Evolutionary conservation across 1,140 invertebrate genomes (phyloP), one percentile per base, ranked within the genome.

Genomic region (Drosophila triauraria): DNA sequence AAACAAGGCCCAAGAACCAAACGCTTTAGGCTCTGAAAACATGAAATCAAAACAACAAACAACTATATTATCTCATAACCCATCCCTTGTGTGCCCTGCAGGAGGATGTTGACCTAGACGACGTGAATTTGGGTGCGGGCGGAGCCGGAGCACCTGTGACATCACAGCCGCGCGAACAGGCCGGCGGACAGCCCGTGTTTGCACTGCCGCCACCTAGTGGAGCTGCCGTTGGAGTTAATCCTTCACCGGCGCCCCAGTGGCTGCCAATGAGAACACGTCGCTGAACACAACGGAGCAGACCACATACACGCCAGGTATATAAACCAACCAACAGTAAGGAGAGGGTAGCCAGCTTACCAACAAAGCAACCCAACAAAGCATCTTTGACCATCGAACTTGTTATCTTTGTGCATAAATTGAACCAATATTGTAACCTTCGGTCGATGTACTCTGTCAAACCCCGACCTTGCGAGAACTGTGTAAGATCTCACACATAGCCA

Each of bases 251-350:
- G 91, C 91, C 43, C 91, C 91, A 8, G 91, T 92, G 42, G 91
- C 91, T 1, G 86, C 81, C 56, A 92, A 93, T 17, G 94, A 94
- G 75, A 93, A 88, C 60, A 93, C 94, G 35, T 94, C 94, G 50
- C 86, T 94, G 44, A 94, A 94, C 91, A 93, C 93, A 82, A 93
- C 93, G 71, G 94, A 94, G 78, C 93, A 94, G 68, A 93, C 94
- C 58, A 94, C 94, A 64, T 94, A 94, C 79, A 94, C 94, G 65
- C 93, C 94, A 92, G 94, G 94, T 94, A 93, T 85, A 91, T 92
- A 92, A 91, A 81, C 50, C 15, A 42, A 43, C 56, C 59, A 56
- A 43, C 60, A 44, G 25, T 8, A 27, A 56, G 53, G 42, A 62
- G 63, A 17, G 32, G 42, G 61, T 71, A 63, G 64, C 61, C 76